These are phyloP conservation scores for Columba janthina DNA, from an alignment of 2,113 vertebrate genomes.

Conservation along the genomic window DNA sequence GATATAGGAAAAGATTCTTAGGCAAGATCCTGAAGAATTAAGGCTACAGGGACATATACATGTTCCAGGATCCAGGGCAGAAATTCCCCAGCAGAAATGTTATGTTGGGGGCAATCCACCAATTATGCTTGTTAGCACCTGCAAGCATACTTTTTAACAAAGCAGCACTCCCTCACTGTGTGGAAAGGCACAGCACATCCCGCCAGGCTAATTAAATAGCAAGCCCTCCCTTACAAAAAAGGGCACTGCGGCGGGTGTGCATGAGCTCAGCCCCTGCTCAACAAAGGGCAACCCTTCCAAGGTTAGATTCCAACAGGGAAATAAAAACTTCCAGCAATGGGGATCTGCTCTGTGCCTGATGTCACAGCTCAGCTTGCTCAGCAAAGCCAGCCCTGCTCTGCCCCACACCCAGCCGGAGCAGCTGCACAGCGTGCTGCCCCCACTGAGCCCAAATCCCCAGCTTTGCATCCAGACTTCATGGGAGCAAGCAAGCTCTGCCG, in stretches of 20 bases:
- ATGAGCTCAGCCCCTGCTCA: neutral
- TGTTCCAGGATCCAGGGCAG: neutral
- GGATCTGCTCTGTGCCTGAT: neutral
- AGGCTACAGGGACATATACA: neutral
- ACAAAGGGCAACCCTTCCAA: neutral
- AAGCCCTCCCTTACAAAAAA: neutral
- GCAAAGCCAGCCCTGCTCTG: neutral
- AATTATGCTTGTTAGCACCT: constrained; percentile 47
- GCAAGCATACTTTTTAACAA: constrained; percentile 35
- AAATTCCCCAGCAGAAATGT: neutral
- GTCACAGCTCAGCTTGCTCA: accelerated
- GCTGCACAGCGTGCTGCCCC: neutral
- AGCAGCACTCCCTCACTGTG: constrained; percentile 11
- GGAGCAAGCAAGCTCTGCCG: neutral
- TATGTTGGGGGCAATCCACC: constrained; percentile 8
- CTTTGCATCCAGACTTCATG: neutral
- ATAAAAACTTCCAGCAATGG: neutral
- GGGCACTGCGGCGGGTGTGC: neutral
- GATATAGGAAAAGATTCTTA: neutral
- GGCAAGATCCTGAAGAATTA: neutral
- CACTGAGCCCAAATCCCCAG: neutral
- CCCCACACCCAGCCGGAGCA: neutral
- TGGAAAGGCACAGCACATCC: neutral
- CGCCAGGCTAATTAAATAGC: neutral
- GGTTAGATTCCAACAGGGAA: neutral